Base-by-base conservation (phyloP, 2,888 invertebrate genomes). In the Parelbella ahira region DNA sequence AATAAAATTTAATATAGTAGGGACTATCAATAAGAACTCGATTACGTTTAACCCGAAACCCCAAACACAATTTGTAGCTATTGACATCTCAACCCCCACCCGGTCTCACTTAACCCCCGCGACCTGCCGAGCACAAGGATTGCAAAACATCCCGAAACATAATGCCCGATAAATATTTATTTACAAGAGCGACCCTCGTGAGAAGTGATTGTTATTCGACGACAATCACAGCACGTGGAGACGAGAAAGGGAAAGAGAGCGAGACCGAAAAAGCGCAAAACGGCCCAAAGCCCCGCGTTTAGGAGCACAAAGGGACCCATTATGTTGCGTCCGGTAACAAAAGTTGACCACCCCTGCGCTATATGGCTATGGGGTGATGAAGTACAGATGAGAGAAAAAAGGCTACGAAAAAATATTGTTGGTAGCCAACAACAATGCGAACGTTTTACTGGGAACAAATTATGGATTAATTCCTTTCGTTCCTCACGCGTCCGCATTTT, bases 241-340 rank as follows among this genome's bases (percentile, higher is more conserved):
- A 25, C 18, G 36, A 27, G 9, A 21, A 24, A n/a, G n/a, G n/a
- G n/a, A n/a, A n/a, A n/a, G n/a, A n/a, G n/a, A n/a, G n/a, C n/a
- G n/a, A n/a, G 38, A 11, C 20, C 23, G 39, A 45, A 45, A 39
- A 11, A 7, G 36, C 24, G 7, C 32, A 24, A 11, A 24, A 39
- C 15, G 29, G 29, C 29, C 41, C 24, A 37, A 23, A 25, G 30
- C 28, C 27, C 48, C 37, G 30, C 41, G 41, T 41, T 44, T 44
- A 41, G 37, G 29, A n/a, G 15, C 20, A 49, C 46, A 44, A 49
- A 46, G 11, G 41, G 29, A 25, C 25, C 30, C 37, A 37, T 44
- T 37, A 49, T 29, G 37, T 21, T 10, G 37, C 37, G 39, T 48
- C 39, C 46, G 48, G 36, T 32, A 30, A 30, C 39, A 25, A 32